These are phyloP conservation scores for Lipophrys pholis DNA, from an alignment of 2,113 vertebrate species.

Conservation along the genomic window DNA sequence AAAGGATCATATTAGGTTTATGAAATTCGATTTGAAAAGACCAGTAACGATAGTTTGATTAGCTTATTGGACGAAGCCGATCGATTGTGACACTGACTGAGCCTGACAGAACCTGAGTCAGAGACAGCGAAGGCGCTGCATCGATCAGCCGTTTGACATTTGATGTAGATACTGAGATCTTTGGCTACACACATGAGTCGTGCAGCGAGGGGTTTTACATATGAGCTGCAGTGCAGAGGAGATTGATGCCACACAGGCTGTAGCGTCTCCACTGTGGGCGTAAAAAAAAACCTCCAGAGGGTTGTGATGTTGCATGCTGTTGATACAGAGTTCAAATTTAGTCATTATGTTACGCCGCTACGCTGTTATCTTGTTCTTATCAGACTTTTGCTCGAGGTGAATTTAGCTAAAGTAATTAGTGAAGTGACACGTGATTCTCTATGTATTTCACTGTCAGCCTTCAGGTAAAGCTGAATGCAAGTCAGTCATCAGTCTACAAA, in stretches of 20 bases:
- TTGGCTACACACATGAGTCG: not conserved
- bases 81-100: conserved; percentile 6
- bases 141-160: conserved; percentile 41
- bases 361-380: not conserved
- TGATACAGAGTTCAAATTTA: not conserved
- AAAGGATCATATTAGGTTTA: not conserved
- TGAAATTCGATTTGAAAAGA: conserved; percentile 21
- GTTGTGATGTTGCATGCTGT: not conserved
- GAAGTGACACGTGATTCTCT: not conserved
- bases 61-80: not conserved
- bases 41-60: not conserved
- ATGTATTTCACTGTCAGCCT: not conserved
- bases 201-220: not conserved
- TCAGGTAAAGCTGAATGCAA: not conserved
- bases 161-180: conserved; percentile 21
- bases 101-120: conserved; percentile 14
- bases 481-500: not conserved
- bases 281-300: not conserved
- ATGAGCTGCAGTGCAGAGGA: conserved; percentile 10
- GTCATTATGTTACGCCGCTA: not conserved
- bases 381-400: not conserved
- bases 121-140: conserved; percentile 13
- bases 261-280: not conserved
- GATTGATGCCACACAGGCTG: conserved; percentile 1
- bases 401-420: conserved; percentile 1